A percentile compares a stretch with the other conserved stretches of the same genome.
Conservation (phyloP, 2,888 invertebrate species). For the Drosophila falleni region DNA sequence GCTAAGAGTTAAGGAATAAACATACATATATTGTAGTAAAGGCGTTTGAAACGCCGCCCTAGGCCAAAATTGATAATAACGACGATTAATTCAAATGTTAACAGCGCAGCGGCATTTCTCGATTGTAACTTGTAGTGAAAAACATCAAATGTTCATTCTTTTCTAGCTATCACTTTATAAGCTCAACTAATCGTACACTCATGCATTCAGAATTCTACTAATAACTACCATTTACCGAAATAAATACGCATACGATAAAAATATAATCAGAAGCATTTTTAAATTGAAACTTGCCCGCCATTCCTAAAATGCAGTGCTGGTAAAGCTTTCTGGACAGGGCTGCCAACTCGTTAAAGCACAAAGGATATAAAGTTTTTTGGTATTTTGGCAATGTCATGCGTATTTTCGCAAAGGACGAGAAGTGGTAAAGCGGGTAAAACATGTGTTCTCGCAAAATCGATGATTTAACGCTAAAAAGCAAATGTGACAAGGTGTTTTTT, state of each 20-base stretch:
- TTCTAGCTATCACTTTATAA: slow-evolving; percentile 46
- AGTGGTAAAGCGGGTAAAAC: slow-evolving; percentile 41
- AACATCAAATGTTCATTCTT: slow-evolving; percentile 60
- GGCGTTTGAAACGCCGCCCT: slow-evolving; percentile 70
- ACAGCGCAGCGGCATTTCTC: slow-evolving; percentile 43
- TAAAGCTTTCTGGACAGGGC: slow-evolving; percentile 28
- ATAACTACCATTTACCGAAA: slow-evolving; percentile 3
- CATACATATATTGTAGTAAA: slow-evolving; percentile 41
- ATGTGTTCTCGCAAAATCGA: slow-evolving; percentile 79
- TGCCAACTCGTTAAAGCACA: slow-evolving; percentile 19
- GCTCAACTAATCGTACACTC: slow-evolving; percentile 1
- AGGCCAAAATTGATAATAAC: slow-evolving; percentile 47
- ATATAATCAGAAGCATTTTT: background rate
- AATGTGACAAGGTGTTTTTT: slow-evolving; percentile 19
- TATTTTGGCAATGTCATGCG: slow-evolving; percentile 33
- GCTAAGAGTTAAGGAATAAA: slow-evolving; percentile 3
- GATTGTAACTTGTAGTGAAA: slow-evolving; percentile 22
- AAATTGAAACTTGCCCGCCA: slow-evolving; percentile 17
- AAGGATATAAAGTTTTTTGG: slow-evolving; percentile 26
- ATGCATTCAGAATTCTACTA: background rate
- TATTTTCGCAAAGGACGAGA: slow-evolving; percentile 44
- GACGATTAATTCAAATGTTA: slow-evolving; percentile 41
- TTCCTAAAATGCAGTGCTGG: background rate
- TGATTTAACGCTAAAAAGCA: slow-evolving; percentile 51
- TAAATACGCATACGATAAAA: slow-evolving; percentile 5